Base-by-base conservation (phyloP, 2,888 invertebrate species). In the Lasioglossum malachurum region DNA sequence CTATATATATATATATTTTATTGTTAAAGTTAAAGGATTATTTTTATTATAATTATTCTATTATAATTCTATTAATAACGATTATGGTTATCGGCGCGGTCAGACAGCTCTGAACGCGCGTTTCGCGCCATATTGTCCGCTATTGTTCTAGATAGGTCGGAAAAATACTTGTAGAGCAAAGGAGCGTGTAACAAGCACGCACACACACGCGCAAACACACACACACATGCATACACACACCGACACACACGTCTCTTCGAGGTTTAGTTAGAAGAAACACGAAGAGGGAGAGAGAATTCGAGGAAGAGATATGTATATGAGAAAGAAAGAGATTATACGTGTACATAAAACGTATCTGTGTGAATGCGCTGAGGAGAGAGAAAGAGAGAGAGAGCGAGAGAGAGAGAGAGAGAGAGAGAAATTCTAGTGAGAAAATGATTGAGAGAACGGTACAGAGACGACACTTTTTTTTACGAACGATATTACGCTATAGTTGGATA, bases 1-100 rank as follows among this genome's bases (percentile, higher is more conserved):
- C 64, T 64, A 87, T 84, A 83, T 75, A 86, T 80, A 86, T 80
- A 91, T 91, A 92, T 91, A 93, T 92, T 94, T 93, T 92, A 94
- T 93, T 93, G 94, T 94, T 94, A 93, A 94, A 93, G 90, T 91
- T 93, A 93, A 93, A 93, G 92, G 90, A 94, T 92, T 93, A 93
- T 93, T 94, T 93, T 94, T 94, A 93, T 94, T 94, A 93, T 92
- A 87, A 89, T 91, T 90, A 85, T 88, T 83, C 80, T 84, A 88
- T 84, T 78, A 79, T 87, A 75, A 88, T 87, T 81, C 72, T 87
- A 82, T 79, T 71, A 84, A 87, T 83, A 81, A 83, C 79, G 71
- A 75, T 75, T 41, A 83, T 49, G 67, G 78, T 80, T 75, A 83
- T 75, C 79, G 78, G 69, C 53, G 74, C 75, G 75, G 31, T 64